Base-by-base conservation (phyloP, 2,888 invertebrate species). In the Stomorhina lunata region DNA sequence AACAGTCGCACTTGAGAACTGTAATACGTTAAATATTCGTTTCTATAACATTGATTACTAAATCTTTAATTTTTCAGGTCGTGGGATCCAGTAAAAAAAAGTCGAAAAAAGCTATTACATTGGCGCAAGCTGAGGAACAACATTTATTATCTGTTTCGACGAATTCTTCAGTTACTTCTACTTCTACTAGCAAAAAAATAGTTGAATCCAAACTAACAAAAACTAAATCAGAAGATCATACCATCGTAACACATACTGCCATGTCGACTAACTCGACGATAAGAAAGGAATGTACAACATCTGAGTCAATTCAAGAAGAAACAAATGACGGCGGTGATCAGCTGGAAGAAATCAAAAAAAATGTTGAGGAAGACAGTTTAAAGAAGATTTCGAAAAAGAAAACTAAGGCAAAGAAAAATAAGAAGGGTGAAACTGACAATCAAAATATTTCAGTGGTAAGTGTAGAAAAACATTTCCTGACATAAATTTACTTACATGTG, bases 381-480 rank as follows among this genome's bases (percentile, higher is more conserved):
- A 63, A 55, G 55, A 61, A 53, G 6, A 55, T n/a, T 61, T 25
- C 53, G 34, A 68, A 84, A 68, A 69, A 75, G 71, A 84, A 81
- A 53, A 69, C 48, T 59, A 84, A 79, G 61, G 7, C 77, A 73
- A 94, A 94, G 91, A 94, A 94, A 88, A 92, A 92, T 65, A 93
- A 93, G 89, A 94, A 93, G 87, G 91, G 89, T 84, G 93, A 93
- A 84, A 91, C 92, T 81, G 94, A 94, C 86, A 94, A 94, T 90
- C 94, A 94, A 88, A 94, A 94, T 87, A 94, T 94, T 88, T 94
- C 94, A 84, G 94, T 94, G 92, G 94, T 94, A 91, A 93, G 88
- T 75, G 4, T 9, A 40, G 37, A 15, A 40, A 48, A 22, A 48
- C 2, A 17, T 27, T 55, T 50, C n/a, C n/a, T n/a, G n/a, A n/a